Conservation (phyloP, 1,140 invertebrate genomes). For the Cephus cinctus region DNA sequence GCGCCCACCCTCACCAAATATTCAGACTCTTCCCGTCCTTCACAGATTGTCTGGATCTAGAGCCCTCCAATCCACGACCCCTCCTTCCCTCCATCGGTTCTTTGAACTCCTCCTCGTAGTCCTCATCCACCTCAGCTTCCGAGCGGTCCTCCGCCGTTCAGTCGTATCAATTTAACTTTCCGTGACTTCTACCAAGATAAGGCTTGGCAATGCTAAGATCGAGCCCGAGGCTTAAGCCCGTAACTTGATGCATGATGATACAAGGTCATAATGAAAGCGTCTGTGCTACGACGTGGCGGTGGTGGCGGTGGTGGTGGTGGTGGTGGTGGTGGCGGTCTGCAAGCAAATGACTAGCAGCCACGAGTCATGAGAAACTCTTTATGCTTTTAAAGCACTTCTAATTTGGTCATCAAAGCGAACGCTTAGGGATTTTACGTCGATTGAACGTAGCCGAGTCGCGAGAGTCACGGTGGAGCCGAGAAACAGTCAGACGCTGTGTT, state of each 20-base stretch:
- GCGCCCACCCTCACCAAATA: too few relatives aligned
- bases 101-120: slow-evolving; percentile 17
- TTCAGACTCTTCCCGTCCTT: slow-evolving; percentile 13
- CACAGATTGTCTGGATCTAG: too few relatives aligned
- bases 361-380: slow-evolving; percentile 9
- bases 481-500: slow-evolving; percentile 29
- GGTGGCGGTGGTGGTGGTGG: too few relatives aligned
- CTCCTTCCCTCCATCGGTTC: slow-evolving; percentile 1
- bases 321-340: too few relatives aligned
- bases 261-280: too few relatives aligned
- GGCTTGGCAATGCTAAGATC: too few relatives aligned
- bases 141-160: too few relatives aligned
- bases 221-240: too few relatives aligned
- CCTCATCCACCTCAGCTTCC: too few relatives aligned
- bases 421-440: slow-evolving; percentile 41
- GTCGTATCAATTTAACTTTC: slow-evolving; percentile 40
- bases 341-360: too few relatives aligned
- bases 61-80: not conserved
- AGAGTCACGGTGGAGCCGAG: slow-evolving; percentile 11
- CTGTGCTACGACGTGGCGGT: too few relatives aligned
- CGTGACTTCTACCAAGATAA: slow-evolving; percentile 36
- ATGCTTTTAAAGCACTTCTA: slow-evolving; percentile 32
- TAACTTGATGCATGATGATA: too few relatives aligned
- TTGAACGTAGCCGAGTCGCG: slow-evolving; percentile 33
- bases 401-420: slow-evolving; percentile 51